These are phyloP conservation scores for Invenusta paracnida DNA, from an alignment of 2,888 invertebrate genomes.

Conservation along the genomic window DNA sequence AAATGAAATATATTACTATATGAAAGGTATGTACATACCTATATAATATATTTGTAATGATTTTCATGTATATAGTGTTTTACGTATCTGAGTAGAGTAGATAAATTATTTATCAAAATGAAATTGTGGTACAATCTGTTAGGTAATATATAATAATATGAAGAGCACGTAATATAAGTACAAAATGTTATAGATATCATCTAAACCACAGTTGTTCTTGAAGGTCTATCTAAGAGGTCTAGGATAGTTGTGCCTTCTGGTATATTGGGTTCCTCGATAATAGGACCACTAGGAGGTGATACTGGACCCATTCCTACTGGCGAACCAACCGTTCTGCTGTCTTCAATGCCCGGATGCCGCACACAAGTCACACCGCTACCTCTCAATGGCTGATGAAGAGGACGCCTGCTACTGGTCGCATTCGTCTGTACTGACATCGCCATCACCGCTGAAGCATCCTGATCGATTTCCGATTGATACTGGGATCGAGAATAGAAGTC, in stretches of 20 bases:
- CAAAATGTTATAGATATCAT: too few species aligned
- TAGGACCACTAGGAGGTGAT: neutral
- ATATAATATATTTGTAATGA: too few species aligned
- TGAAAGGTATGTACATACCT: too few species aligned
- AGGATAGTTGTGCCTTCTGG: neutral
- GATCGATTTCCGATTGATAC: neutral
- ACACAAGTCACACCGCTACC: neutral
- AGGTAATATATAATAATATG: too few species aligned
- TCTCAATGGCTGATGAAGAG: neutral
- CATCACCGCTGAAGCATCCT: neutral
- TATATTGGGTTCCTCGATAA: neutral
- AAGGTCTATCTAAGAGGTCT: neutral
- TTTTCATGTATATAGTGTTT: too few species aligned
- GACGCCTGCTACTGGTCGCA: too few species aligned
- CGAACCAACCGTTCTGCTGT: neutral
- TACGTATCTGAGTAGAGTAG: too few species aligned
- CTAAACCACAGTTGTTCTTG: neutral
- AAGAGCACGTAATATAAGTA: too few species aligned
- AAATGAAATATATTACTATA: too few species aligned
- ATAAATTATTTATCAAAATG: too few species aligned
- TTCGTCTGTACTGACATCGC: neutral
- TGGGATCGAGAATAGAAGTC: neutral
- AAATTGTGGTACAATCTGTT: too few species aligned
- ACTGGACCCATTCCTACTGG: neutral
- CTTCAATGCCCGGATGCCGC: neutral